Evolutionary conservation across 2,113 vertebrate genomes (phyloP).

Genomic region (Nematolebias whitei): DNA sequence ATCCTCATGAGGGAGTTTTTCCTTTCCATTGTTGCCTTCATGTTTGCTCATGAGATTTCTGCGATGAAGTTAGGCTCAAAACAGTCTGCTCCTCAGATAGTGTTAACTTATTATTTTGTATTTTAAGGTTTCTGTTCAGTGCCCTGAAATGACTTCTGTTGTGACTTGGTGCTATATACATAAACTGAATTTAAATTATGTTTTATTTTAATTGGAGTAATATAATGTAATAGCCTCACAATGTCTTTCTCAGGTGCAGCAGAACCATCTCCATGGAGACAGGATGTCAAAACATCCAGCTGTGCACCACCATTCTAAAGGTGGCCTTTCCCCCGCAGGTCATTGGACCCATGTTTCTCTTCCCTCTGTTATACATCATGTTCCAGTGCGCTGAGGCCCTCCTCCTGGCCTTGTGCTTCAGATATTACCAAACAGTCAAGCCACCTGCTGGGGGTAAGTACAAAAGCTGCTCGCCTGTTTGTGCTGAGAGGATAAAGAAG

Average conservation of each 20-base stretch:
- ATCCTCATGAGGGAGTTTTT: no score
- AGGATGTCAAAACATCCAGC: constrained; percentile 86
- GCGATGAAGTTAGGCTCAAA: no score
- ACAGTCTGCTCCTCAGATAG: no score
- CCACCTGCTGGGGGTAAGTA: constrained; percentile 58
- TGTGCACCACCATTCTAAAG: constrained; percentile 84
- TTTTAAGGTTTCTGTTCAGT: no score
- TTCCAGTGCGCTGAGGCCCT: constrained; percentile 84
- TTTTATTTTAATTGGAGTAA: not conserved
- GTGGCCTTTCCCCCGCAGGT: constrained; percentile 78
- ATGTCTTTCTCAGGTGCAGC: constrained; percentile 70
- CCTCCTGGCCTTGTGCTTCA: constrained; percentile 77
- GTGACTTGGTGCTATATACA: no score
- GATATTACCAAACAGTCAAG: constrained; percentile 74
- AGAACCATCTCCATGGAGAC: constrained; percentile 85
- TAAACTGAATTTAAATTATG: no score
- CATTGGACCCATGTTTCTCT: constrained; percentile 84
- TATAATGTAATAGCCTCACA: not conserved
- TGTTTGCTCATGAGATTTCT: no score
- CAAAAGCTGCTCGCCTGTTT: constrained; percentile 49
- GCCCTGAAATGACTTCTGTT: no score
- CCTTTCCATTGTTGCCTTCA: no score
- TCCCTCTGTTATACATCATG: constrained; percentile 83
- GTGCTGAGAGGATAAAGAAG: not conserved
- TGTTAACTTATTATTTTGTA: no score